Evolutionary conservation across 2,797 vertebrate species (phyloP), one percentile per base, ranked within the genome.

Genomic region (Poecilia wingei): DNA sequence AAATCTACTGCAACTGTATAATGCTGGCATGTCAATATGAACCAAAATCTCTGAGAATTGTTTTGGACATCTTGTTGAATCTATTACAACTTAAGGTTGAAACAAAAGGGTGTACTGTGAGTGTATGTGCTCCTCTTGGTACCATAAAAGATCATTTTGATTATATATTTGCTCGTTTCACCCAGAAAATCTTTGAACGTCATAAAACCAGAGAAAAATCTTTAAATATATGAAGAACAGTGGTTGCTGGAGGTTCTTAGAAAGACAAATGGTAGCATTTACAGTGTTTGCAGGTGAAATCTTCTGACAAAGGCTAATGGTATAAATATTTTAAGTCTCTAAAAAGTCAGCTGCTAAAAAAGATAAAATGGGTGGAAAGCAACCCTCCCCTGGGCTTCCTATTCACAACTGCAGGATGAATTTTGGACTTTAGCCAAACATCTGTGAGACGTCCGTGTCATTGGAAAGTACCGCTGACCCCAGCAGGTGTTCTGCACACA

Each of bases 401-500:
- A 81, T 71, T 78, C 47, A 76, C 28, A 57, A 79, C 75, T 43
- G 72, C 59, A 80, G 66, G 39, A 43, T 43, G 66, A 74, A 88
- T 83, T 88, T 80, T 72, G n/a, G 76, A 77, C 59, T 72, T 9
- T 70, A 82, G 84, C 84, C 84, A 51, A 87, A 91, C 92, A 93
- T 93, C 93, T 93, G 95, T 33, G 84, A 82, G 81, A 71, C 84
- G 88, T 89, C 87, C 69, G 66, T 69, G 84, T 74, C 82, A 72
- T 25, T 87, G 89, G 75, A 84, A 86, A 83, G 81, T 83, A 81
- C 75, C 64, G 9, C 82, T 87, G 91, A 91, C 91, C 90, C 80
- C 0, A 87, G 84, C 93, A 93, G 92, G 92, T 94, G 94, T 78
- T 79, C 33, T 72, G 77, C 53, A 82, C 87, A 69, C 79, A 49